A percentile compares a stretch with the other conserved stretches of the same genome.
These are phyloP conservation scores for Coluber constrictor DNA, from an alignment of 2,797 vertebrate species.

Conservation along the genomic window DNA sequence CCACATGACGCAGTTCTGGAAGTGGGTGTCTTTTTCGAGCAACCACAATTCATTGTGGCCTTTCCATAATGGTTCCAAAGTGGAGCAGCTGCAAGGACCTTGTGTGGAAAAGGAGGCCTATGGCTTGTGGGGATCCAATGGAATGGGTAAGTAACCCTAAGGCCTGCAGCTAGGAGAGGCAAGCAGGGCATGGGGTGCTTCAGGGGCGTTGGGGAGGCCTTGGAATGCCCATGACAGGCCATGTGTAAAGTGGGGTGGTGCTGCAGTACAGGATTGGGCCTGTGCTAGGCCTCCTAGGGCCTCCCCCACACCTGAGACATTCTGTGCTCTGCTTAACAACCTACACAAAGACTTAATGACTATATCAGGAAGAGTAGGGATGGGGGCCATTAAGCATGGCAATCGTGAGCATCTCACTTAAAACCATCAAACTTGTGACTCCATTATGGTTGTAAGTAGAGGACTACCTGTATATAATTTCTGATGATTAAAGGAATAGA, in stretches of 20 bases:
- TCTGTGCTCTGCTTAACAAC: not conserved
- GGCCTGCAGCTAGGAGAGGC: not conserved
- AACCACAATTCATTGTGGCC: not conserved
- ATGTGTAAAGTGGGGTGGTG: not conserved
- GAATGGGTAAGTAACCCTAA: not conserved
- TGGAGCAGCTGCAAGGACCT: not conserved
- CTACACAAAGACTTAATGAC: not conserved
- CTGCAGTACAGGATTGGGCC: not conserved
- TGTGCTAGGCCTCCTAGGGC: not conserved
- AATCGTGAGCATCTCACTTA: not conserved
- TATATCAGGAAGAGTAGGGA: not conserved
- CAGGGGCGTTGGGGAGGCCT: not conserved
- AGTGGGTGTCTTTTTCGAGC: not conserved
- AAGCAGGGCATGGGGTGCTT: not conserved
- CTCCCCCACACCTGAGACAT: not conserved
- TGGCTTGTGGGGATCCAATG: not conserved
- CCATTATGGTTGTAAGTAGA: not conserved
- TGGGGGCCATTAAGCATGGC: not conserved
- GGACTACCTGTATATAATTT: not conserved
- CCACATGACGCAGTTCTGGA: not conserved
- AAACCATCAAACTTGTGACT: not conserved
- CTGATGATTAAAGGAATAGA: not conserved
- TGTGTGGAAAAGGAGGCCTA: not conserved
- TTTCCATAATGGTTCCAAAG: not conserved
- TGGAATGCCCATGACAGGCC: not conserved